Evolutionary conservation across 2,888 invertebrate genomes (phyloP).

Genomic region (Aphodius granarius): DNA sequence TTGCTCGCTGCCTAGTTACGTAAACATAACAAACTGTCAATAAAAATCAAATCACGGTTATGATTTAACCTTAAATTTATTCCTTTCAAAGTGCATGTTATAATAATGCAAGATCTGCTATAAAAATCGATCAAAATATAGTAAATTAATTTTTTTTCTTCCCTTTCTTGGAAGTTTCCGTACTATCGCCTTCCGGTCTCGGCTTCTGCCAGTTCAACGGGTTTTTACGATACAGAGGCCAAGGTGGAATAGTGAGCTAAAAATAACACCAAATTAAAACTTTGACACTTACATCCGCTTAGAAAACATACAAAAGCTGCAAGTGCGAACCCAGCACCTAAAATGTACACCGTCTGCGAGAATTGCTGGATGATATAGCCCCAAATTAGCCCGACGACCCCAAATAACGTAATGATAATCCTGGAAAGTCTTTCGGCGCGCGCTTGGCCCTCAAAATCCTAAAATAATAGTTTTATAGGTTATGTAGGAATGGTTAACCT

Average conservation of each 20-base stretch:
- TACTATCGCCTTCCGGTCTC: constrained; percentile 51
- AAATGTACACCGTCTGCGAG: constrained; percentile 91
- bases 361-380: constrained; percentile 95
- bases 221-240: constrained; percentile 91
- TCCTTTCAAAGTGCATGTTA: background rate
- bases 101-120: background rate
- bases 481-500: background rate
- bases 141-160: constrained; percentile 41
- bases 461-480: constrained; percentile 34
- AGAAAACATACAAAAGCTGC: constrained; percentile 73
- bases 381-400: constrained; percentile 88
- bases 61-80: background rate
- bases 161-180: constrained; percentile 37
- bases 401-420: constrained; percentile 87
- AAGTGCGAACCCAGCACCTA: constrained; percentile 87
- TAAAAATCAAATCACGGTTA: background rate
- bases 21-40: background rate
- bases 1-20: no score
- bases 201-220: constrained; percentile 90
- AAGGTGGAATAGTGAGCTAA: constrained; percentile 89
- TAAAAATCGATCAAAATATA: background rate
- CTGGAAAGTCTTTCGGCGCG: constrained; percentile 88
- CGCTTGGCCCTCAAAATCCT: constrained; percentile 91
- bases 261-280: constrained; percentile 30
- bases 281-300: background rate